phyloP scores from a whole-genome alignment of 2,888 invertebrate species.

The Drosophila borealis region DNA sequence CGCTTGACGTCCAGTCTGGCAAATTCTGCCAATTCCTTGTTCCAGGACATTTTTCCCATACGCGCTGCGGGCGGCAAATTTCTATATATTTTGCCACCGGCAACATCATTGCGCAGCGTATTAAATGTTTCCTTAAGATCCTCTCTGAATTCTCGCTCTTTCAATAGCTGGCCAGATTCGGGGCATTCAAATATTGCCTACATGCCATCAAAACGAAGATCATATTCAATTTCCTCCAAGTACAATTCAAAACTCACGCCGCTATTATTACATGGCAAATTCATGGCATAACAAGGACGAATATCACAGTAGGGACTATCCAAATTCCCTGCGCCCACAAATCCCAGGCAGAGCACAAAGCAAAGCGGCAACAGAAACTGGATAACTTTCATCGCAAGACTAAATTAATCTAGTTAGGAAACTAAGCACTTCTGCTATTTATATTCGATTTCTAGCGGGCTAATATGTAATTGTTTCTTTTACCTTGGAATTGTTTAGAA shows the following conservation, averaged over 20 bases:
- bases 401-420: neutral
- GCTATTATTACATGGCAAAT: slow-evolving; percentile 39
- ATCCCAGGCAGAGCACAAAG: neutral
- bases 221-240: neutral
- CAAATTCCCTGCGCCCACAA: no score
- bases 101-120: slow-evolving; percentile 42
- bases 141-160: neutral
- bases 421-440: neutral
- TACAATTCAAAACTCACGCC: slow-evolving; percentile 24
- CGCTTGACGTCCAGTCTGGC: slow-evolving; percentile 36
- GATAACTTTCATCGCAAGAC: slow-evolving; percentile 8
- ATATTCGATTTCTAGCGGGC: neutral
- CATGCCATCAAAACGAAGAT: neutral
- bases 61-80: slow-evolving; percentile 44
- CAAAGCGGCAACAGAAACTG: slow-evolving; percentile 5
- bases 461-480: neutral
- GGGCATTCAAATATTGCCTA: slow-evolving; percentile 21
- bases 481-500: neutral
- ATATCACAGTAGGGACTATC: slow-evolving; percentile 17
- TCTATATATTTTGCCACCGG: slow-evolving; percentile 25
- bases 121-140: slow-evolving; percentile 24
- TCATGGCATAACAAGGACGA: slow-evolving; percentile 17
- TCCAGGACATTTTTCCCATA: slow-evolving; percentile 51
- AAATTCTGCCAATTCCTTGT: slow-evolving; percentile 37
- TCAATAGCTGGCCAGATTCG: neutral